phyloP scores from a whole-genome alignment of 2,113 vertebrate genomes.

The Stigmatopora argus region DNA sequence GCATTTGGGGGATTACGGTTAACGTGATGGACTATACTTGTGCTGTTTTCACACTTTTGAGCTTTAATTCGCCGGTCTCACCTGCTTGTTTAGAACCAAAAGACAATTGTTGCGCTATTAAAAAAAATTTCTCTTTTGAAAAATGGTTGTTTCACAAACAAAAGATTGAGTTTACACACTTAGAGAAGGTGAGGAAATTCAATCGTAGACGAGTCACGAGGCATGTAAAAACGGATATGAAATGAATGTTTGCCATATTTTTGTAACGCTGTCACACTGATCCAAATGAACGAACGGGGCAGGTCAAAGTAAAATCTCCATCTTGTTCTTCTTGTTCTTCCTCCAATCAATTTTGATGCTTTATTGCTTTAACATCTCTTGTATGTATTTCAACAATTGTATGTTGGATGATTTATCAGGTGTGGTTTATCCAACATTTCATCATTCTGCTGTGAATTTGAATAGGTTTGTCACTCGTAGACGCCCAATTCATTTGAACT shows the following conservation, averaged over 20 bases:
- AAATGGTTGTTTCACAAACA: no score
- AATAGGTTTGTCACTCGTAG: no score
- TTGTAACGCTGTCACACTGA: neutral
- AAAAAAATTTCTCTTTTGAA: neutral
- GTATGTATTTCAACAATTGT: neutral
- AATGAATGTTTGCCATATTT: neutral
- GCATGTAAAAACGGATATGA: neutral
- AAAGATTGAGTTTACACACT: no score
- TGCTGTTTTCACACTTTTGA: conserved; percentile 33
- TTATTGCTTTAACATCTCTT: neutral
- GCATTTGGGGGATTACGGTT: conserved; percentile 20
- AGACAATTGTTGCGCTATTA: neutral
- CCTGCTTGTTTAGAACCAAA: no score
- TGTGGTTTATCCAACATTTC: neutral
- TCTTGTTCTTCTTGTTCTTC: neutral
- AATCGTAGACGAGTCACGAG: neutral
- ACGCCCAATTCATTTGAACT: no score
- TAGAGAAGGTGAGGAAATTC: no score
- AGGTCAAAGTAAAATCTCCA: neutral
- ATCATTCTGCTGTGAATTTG: no score
- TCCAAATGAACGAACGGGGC: conserved; percentile 4
- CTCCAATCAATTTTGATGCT: neutral
- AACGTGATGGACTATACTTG: conserved; percentile 35
- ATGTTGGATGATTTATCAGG: neutral
- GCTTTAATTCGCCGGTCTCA: no score